Evolutionary conservation across 2,113 vertebrate genomes (phyloP).

Genomic region (Nerophis ophidion): DNA sequence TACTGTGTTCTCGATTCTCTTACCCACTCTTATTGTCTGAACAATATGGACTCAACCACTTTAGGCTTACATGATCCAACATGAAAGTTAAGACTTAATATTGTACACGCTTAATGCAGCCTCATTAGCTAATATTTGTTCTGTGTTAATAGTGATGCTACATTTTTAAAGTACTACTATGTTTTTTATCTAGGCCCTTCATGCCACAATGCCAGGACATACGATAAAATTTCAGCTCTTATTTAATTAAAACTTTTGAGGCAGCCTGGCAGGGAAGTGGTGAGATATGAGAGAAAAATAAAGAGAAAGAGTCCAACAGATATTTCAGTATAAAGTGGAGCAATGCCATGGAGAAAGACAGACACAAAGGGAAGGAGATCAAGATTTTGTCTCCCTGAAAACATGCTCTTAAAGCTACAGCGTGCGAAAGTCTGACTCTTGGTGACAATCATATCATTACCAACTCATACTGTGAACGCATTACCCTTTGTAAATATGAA

Average conservation of each 20-base stretch:
- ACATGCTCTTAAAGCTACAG: slow-evolving; percentile 90
- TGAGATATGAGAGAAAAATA: slow-evolving; percentile 14
- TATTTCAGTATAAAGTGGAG: slow-evolving; percentile 24
- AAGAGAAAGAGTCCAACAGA: slow-evolving; percentile 13
- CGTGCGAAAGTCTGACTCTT: slow-evolving; percentile 83
- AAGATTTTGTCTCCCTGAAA: slow-evolving; percentile 73
- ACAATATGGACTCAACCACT: not conserved
- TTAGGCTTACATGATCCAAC: too few relatives aligned
- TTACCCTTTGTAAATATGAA: slow-evolving; percentile 77
- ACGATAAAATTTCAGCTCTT: slow-evolving; percentile 10
- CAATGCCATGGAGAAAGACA: slow-evolving; percentile 36
- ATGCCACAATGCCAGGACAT: slow-evolving; percentile 16
- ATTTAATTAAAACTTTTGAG: slow-evolving; percentile 20
- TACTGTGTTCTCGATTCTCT: not conserved
- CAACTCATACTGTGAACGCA: slow-evolving; percentile 78
- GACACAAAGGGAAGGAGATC: slow-evolving; percentile 39
- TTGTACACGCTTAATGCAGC: not conserved
- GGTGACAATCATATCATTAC: slow-evolving; percentile 68
- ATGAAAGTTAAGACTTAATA: too few relatives aligned
- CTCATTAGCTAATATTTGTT: slow-evolving; percentile 3
- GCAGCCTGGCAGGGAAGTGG: slow-evolving; percentile 1
- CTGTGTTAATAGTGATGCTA: slow-evolving; percentile 18
- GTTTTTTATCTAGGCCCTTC: slow-evolving; percentile 4
- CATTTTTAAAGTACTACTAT: slow-evolving; percentile 10
- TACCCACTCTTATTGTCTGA: too few relatives aligned